These are phyloP conservation scores for Lepeophtheirus nordmannii DNA, from an alignment of 2,888 invertebrate species.

Conservation along the genomic window DNA sequence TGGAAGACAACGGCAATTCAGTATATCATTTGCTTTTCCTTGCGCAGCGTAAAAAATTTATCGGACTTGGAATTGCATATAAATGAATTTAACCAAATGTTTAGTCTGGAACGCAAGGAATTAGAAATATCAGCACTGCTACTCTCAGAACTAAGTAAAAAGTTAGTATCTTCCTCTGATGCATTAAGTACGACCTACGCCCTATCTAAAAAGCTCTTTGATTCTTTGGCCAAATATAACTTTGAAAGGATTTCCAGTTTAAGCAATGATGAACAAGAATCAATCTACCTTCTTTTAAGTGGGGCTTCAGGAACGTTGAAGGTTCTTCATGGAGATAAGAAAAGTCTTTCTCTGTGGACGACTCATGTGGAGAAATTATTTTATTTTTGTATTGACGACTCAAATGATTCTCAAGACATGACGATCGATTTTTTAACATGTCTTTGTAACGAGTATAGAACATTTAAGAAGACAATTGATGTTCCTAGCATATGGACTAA, in stretches of 20 bases:
- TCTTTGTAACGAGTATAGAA: background rate
- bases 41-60: background rate
- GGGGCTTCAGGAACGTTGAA: background rate
- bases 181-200: background rate
- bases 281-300: background rate
- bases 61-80: background rate
- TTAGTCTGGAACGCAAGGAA: background rate
- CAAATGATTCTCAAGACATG: background rate
- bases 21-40: background rate
- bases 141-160: background rate
- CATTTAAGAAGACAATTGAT: background rate
- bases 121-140: background rate
- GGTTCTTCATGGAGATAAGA: background rate
- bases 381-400: background rate
- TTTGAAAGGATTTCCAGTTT: background rate
- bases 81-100: background rate
- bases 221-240: background rate
- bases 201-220: background rate
- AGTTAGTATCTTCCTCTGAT: background rate
- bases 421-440: background rate
- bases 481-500: background rate
- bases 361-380: background rate
- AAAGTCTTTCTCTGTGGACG: background rate
- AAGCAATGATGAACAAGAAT: background rate
- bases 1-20: background rate